Evolutionary conservation across 37 sponge, comb jelly and placozoan genomes (phyloP).

Genomic region (Hormiphora californensis): DNA sequence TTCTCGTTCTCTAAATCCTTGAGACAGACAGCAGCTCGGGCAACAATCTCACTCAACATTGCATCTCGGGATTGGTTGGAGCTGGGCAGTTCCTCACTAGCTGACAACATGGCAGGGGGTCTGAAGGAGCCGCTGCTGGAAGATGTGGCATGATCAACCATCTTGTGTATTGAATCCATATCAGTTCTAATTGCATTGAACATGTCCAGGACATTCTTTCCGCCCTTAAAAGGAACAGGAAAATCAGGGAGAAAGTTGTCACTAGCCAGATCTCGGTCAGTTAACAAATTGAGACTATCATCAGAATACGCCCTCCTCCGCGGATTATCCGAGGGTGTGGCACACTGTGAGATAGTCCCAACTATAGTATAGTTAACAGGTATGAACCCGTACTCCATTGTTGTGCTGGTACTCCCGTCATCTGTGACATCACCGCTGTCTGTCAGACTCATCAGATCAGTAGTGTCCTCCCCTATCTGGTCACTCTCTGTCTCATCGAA

Average conservation of each 20-base stretch:
- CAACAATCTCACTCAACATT: background rate
- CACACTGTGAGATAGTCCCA: background rate
- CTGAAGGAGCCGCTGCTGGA: background rate
- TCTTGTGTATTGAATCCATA: background rate
- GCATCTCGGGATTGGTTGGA: background rate
- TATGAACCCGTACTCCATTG: background rate
- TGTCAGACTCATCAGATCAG: background rate
- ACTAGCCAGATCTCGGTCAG: background rate
- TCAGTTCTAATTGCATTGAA: background rate
- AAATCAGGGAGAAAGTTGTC: background rate
- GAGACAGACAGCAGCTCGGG: background rate
- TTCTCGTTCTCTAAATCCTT: background rate
- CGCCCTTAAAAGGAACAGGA: background rate
- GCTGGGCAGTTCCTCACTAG: background rate
- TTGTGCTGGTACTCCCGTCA: background rate
- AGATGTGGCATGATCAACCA: background rate
- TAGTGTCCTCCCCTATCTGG: background rate
- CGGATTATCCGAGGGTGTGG: background rate
- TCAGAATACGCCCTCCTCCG: background rate
- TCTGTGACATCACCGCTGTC: background rate
- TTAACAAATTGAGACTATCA: background rate
- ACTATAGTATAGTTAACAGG: constrained; percentile 14
- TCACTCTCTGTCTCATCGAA: background rate
- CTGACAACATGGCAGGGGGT: background rate
- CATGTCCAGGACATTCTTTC: background rate